phyloP scores from a whole-genome alignment of 2,797 vertebrate species.

The Syngnathus acus region DNA sequence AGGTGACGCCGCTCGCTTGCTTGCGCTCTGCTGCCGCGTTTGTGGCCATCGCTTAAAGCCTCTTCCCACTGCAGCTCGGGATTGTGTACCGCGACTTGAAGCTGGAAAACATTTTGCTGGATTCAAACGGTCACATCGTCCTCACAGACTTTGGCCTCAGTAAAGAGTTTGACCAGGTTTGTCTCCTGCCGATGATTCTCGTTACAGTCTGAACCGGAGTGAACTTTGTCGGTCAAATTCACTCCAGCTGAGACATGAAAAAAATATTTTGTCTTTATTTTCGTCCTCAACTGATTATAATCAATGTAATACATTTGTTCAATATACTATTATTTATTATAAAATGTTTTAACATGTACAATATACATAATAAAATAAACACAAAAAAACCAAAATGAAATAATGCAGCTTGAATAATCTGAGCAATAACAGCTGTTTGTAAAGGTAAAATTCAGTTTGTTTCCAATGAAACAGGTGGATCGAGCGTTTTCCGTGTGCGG shows the following conservation, averaged over 20 bases:
- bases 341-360: no score
- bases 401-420: not conserved
- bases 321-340: no score
- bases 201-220: not conserved
- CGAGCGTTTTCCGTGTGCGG: slow-evolving; percentile 95
- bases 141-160: slow-evolving; percentile 97
- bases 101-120: slow-evolving; percentile 95
- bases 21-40: not conserved
- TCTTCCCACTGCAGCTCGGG: slow-evolving; percentile 75
- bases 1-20: slow-evolving; percentile 70
- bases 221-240: not conserved
- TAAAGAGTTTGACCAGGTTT: slow-evolving; percentile 98
- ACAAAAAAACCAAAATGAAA: no score
- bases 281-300: no score
- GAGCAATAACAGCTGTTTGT: not conserved
- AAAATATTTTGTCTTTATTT: no score
- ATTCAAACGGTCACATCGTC: slow-evolving; percentile 90
- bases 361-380: no score
- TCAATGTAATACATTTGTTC: no score
- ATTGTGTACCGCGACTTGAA: slow-evolving; percentile 98
- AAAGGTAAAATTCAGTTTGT: slow-evolving; percentile 1
- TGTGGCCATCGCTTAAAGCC: not conserved
- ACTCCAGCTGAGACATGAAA: no score
- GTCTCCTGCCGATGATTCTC: slow-evolving; percentile 15
- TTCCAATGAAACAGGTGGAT: slow-evolving; percentile 58